These are phyloP conservation scores for Acropternis orthonyx DNA, from an alignment of 2,797 vertebrate genomes.

Conservation along the genomic window DNA sequence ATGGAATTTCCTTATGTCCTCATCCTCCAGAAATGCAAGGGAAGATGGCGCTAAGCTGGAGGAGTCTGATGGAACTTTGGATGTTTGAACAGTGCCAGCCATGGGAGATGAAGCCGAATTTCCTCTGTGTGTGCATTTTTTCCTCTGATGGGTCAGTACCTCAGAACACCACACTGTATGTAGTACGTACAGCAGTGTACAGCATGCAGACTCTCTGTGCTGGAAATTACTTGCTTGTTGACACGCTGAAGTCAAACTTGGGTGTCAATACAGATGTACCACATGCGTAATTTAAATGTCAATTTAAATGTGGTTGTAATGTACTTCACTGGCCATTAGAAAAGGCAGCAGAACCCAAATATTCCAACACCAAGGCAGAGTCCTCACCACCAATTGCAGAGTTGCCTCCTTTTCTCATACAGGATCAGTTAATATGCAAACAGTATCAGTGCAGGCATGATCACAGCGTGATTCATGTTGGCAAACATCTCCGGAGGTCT, in stretches of 20 bases:
- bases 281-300: neutral
- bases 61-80: neutral
- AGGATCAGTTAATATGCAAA: neutral
- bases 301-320: neutral
- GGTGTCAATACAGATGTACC: neutral
- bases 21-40: constrained; percentile 41
- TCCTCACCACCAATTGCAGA: neutral
- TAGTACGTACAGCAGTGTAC: neutral
- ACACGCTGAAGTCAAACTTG: neutral
- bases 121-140: neutral
- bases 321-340: neutral
- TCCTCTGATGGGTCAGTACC: neutral
- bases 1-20: constrained; percentile 46
- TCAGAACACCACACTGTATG: neutral
- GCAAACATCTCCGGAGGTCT: neutral
- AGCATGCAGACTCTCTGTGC: neutral
- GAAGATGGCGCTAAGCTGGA: constrained; percentile 7
- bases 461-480: neutral
- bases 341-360: neutral
- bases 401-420: neutral
- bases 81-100: neutral
- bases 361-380: neutral
- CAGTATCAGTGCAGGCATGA: neutral
- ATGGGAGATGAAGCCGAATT: neutral
- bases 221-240: neutral